Evolutionary conservation across 2,797 vertebrate genomes (phyloP).

Genomic region (Amblyraja radiata): DNA sequence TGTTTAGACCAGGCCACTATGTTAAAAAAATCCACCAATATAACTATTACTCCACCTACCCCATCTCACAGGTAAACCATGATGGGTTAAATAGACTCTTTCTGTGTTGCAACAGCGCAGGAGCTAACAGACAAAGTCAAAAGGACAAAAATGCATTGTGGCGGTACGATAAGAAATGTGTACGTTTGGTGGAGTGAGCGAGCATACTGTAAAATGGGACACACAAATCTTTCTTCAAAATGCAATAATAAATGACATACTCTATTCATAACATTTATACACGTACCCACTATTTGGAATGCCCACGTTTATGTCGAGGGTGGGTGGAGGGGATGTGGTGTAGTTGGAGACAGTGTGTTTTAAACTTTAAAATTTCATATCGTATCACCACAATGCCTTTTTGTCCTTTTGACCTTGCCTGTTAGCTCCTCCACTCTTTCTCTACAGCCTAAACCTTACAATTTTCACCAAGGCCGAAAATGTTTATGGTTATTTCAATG

Average conservation of each 20-base stretch:
- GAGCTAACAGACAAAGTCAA: background rate
- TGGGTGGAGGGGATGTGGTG: too few relatives aligned
- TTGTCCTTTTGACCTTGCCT: background rate
- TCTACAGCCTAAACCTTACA: background rate
- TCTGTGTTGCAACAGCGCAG: background rate
- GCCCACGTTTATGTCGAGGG: background rate
- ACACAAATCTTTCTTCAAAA: background rate
- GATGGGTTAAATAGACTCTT: too few relatives aligned
- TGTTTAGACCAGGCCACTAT: too few relatives aligned
- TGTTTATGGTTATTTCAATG: background rate
- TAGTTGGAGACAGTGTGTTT: too few relatives aligned
- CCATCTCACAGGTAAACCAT: too few relatives aligned
- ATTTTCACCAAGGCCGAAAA: background rate
- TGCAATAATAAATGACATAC: background rate
- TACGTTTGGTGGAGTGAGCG: background rate
- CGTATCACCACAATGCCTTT: background rate
- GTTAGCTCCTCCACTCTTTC: background rate
- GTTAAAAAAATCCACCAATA: too few relatives aligned
- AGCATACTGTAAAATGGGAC: background rate
- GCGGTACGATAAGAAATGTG: background rate
- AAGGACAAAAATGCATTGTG: background rate
- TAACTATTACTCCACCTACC: too few relatives aligned
- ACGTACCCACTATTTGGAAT: too few relatives aligned
- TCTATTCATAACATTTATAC: background rate
- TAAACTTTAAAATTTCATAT: background rate